phyloP scores from a whole-genome alignment of 2,113 vertebrate genomes.

The Anoplopoma fimbria region DNA sequence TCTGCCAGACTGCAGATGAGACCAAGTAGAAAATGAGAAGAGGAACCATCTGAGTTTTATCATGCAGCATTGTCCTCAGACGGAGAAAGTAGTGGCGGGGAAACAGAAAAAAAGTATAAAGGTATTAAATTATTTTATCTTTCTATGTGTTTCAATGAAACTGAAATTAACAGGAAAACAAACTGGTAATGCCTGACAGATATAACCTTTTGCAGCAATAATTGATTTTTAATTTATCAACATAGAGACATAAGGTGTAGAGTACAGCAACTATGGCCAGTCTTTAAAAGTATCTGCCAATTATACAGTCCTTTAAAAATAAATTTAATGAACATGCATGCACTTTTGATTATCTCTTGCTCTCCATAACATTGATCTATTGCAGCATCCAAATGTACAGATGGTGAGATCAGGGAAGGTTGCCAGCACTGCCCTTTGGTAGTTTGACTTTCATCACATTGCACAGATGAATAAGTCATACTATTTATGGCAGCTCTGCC shows the following conservation, averaged over 20 bases:
- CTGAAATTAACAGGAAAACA: conserved; percentile 4
- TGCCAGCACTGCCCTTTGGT: conserved; percentile 65
- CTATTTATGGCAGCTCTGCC: conserved; percentile 51
- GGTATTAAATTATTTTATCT: neutral
- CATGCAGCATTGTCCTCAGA: conserved; percentile 1
- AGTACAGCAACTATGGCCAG: neutral
- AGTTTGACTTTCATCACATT: conserved; percentile 58
- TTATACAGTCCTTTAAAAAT: neutral
- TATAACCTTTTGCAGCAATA: neutral
- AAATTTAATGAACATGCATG: conserved; percentile 11
- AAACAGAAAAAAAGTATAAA: conserved; percentile 5
- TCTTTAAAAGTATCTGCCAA: conserved; percentile 9
- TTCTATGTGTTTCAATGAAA: conserved; percentile 9
- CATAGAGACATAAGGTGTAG: neutral
- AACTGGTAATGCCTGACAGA: neutral
- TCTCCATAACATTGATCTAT: conserved; percentile 24
- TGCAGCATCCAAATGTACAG: conserved; percentile 60
- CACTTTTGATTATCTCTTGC: conserved; percentile 20
- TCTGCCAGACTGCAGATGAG: conserved; percentile 23
- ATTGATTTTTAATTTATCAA: neutral
- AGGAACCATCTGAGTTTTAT: conserved; percentile 34
- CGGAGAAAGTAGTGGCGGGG: neutral
- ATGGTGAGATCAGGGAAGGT: conserved; percentile 57
- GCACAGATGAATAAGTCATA: conserved; percentile 71
- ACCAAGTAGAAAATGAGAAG: conserved; percentile 38